Evolutionary conservation across 2,113 vertebrate species (phyloP).

Genomic region (Archocentrus centrarchus): DNA sequence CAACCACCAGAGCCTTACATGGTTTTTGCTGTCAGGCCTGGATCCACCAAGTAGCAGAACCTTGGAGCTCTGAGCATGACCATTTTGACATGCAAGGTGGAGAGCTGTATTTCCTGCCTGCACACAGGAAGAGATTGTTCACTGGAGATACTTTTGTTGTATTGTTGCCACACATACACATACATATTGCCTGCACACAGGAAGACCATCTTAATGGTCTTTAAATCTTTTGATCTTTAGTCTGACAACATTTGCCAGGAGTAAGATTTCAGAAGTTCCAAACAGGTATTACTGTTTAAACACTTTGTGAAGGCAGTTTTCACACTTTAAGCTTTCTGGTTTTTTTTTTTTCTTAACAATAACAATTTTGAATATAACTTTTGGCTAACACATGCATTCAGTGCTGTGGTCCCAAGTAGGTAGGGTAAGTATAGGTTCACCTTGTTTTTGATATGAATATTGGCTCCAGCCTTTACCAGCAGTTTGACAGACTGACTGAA

Average conservation of each 20-base stretch:
- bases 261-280: background rate
- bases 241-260: background rate
- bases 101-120: slow-evolving; percentile 95
- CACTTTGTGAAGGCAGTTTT: background rate
- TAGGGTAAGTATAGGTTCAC: slow-evolving; percentile 63
- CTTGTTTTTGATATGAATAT: slow-evolving; percentile 96
- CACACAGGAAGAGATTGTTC: background rate
- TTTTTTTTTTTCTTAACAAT: background rate
- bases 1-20: slow-evolving; percentile 72
- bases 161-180: too few species aligned
- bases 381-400: background rate
- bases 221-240: too few species aligned
- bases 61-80: slow-evolving; percentile 90
- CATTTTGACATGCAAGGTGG: slow-evolving; percentile 97
- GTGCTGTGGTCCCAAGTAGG: background rate
- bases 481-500: slow-evolving; percentile 96
- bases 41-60: slow-evolving; percentile 92
- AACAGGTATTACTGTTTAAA: background rate
- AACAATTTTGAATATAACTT: background rate
- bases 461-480: slow-evolving; percentile 95
- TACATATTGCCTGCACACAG: too few species aligned
- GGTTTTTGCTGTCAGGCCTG: slow-evolving; percentile 92
- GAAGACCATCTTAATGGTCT: background rate
- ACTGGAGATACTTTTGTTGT: background rate
- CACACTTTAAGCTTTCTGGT: background rate